Base-by-base conservation (phyloP, 37 sponge, comb jelly and placozoan genomes). In the Oopsacas minuta region DNA sequence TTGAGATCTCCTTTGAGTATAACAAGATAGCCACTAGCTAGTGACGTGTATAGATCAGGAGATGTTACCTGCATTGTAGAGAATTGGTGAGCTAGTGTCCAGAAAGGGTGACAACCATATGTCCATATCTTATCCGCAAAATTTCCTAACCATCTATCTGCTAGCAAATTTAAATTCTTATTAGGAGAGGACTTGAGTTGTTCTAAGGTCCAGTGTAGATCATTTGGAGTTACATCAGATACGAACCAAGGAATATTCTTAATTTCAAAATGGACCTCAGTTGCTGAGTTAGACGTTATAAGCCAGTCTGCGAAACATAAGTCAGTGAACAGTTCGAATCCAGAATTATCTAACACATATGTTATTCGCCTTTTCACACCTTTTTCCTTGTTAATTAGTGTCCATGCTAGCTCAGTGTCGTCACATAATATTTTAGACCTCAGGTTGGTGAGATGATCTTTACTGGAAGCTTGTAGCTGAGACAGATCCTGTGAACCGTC, bases 221-320 rank as follows among this genome's bases (percentile, higher is more conserved):
- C 99, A 0, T 36, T 36, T 8, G 82, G 81, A 42, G 92, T 83
- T 1, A 89, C 96, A 81, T 99, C 99, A 0, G 96, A 95, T n/a
- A 95, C 94, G 88, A 99, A 99, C 99, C 99, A 99, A 12, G 99
- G 99, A 37, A 95, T 61, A 53, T 88, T 83, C 86, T 99, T 99
- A 82, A 87, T 88, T 84, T 99, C 94, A 83, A 99, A 88, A 20
- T 87, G 82, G 0, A 99, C 86, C 7, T 53, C 25, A 25, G 88
- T 86, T 0, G 86, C 94, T 3, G 89, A 52, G 0, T 86, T 88
- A 30, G 85, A 53, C 23, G 81, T 87, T 0, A 92, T 83, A 7
- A 99, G 81, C 88, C 87, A 92, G 17, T 99, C 94, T 0, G 90
- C 96, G 12, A 99, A 85, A 61, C 93, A 93, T n/a, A 95, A 49